These are phyloP conservation scores for Epinephelus lanceolatus DNA, from an alignment of 2,113 vertebrate genomes.

Conservation along the genomic window DNA sequence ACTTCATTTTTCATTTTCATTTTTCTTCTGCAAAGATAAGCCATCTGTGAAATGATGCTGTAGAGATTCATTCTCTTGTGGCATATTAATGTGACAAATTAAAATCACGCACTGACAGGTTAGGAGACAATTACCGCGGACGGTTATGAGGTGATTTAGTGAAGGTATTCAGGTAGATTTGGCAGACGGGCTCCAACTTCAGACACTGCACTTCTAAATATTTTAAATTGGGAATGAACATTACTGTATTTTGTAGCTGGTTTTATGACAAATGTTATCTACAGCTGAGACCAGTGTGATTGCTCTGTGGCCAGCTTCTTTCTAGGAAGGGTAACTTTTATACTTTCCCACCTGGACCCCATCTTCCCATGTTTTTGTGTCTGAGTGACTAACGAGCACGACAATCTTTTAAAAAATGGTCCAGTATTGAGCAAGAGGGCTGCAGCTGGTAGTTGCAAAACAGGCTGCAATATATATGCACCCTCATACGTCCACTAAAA, in stretches of 20 bases:
- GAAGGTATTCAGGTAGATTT: slow-evolving; percentile 16
- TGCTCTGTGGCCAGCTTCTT: neutral
- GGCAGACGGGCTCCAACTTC: slow-evolving; percentile 4
- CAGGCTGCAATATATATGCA: no score
- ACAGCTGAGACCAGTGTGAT: neutral
- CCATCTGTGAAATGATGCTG: slow-evolving; percentile 72
- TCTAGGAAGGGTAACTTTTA: neutral
- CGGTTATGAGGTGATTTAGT: slow-evolving; percentile 29
- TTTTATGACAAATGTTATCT: slow-evolving; percentile 2
- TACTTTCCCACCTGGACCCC: no score
- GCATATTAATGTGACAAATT: slow-evolving; percentile 68
- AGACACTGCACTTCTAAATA: slow-evolving; percentile 16
- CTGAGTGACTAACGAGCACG: no score
- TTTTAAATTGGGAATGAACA: neutral
- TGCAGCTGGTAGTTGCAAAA: no score
- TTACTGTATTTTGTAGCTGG: slow-evolving; percentile 10
- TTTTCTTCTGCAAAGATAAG: slow-evolving; percentile 65
- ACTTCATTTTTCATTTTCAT: slow-evolving; percentile 63
- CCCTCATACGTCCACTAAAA: no score
- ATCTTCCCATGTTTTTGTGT: no score
- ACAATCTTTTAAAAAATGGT: no score
- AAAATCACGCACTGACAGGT: slow-evolving; percentile 61
- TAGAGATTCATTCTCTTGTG: slow-evolving; percentile 54
- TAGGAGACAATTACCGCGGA: slow-evolving; percentile 31
- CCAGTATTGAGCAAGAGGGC: no score